Conservation (phyloP, 2,113 vertebrate species). For the Aepyceros melampus region DNA sequence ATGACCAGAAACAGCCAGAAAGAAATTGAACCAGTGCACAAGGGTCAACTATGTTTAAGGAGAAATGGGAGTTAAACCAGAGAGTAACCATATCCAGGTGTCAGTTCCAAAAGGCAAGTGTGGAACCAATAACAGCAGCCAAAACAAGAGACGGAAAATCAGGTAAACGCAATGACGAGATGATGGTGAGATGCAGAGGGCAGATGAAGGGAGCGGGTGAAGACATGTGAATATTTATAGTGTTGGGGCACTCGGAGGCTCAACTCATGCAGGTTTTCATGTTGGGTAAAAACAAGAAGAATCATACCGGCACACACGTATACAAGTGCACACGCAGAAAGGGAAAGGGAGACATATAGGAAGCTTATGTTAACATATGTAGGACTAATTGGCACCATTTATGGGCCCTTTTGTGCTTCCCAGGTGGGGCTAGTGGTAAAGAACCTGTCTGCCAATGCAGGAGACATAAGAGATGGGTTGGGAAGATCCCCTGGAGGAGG, state of each 20-base stretch:
- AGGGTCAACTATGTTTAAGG: neutral
- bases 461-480: neutral
- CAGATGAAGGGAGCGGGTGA: neutral
- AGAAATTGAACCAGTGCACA: neutral
- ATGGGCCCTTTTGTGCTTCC: neutral
- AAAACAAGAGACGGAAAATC: neutral
- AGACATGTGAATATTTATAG: neutral
- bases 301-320: accelerated
- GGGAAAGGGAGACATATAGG: neutral
- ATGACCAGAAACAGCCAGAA: neutral
- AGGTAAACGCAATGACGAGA: neutral
- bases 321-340: neutral
- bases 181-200: neutral
- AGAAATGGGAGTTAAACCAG: neutral
- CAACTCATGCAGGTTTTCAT: neutral
- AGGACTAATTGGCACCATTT: neutral
- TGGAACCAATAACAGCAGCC: neutral
- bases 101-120: neutral
- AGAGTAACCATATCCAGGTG: neutral
- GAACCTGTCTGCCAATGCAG: neutral
- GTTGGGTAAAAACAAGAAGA: neutral
- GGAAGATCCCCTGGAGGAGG: neutral
- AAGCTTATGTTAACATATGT: neutral
- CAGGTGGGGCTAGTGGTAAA: neutral
- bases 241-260: accelerated